These are phyloP conservation scores for Azorinus chamasolen DNA, from an alignment of 2,888 invertebrate species.

Conservation along the genomic window DNA sequence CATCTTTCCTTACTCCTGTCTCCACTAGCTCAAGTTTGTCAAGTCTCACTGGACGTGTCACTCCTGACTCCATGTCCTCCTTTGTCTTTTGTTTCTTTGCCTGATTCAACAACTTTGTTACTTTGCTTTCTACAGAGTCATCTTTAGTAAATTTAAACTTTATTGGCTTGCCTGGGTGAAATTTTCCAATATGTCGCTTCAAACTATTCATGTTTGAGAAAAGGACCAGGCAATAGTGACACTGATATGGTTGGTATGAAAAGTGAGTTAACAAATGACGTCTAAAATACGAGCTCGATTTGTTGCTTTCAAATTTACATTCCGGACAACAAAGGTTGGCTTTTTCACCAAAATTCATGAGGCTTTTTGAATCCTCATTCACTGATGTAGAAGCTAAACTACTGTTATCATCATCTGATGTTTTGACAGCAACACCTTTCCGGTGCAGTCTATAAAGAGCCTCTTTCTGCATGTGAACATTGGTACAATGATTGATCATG, in stretches of 20 bases:
- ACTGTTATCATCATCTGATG: background rate
- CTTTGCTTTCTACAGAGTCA: constrained; percentile 39
- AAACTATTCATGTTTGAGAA: constrained; percentile 21
- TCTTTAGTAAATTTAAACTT: constrained; percentile 29
- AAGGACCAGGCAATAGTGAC: constrained; percentile 51
- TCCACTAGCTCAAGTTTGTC: too few relatives aligned
- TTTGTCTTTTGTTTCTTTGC: background rate
- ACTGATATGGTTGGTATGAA: constrained; percentile 58
- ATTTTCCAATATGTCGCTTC: constrained; percentile 29
- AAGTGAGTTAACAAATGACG: constrained; percentile 57
- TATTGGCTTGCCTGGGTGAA: constrained; percentile 41
- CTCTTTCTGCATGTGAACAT: constrained; percentile 45
- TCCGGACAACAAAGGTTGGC: constrained; percentile 23
- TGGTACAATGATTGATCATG: constrained; percentile 61
- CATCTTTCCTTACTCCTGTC: too few relatives aligned
- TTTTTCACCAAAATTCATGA: background rate
- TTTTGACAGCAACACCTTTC: background rate
- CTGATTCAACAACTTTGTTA: constrained; percentile 15
- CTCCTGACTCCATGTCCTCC: too few relatives aligned
- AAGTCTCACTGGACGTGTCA: too few relatives aligned
- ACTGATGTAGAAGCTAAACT: background rate
- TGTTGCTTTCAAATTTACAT: constrained; percentile 17
- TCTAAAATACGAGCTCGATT: background rate
- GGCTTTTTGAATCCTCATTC: background rate
- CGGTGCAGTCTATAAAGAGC: background rate